These are phyloP conservation scores for Lordiphosa fenestrarum DNA, from an alignment of 2,888 invertebrate genomes.

Conservation along the genomic window DNA sequence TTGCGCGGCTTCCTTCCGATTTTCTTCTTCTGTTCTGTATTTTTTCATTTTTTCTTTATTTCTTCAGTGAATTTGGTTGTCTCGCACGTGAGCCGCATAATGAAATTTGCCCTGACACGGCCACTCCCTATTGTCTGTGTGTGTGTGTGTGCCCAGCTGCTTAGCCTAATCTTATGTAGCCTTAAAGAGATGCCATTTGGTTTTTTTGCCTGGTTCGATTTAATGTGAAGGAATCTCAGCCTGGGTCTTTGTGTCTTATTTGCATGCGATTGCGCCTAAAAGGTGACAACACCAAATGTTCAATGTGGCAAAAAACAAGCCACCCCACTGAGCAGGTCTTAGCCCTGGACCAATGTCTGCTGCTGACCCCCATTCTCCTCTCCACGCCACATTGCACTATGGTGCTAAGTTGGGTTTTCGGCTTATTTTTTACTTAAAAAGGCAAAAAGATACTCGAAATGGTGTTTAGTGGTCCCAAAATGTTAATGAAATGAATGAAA, in stretches of 20 bases:
- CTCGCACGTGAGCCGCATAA: conserved; percentile 78
- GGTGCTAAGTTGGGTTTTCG: too few species aligned
- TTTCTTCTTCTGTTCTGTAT: conserved; percentile 38
- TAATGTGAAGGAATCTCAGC: conserved; percentile 66
- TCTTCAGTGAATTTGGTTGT: conserved; percentile 78
- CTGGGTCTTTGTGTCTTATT: conserved; percentile 41
- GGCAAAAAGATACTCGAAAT: too few species aligned
- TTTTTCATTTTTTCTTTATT: conserved; percentile 63
- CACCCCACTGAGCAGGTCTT: conserved; percentile 23
- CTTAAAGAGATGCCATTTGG: conserved; percentile 57
- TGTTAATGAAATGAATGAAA: too few species aligned
- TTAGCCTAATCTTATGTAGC: conserved; percentile 69
- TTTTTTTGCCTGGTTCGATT: conserved; percentile 45
- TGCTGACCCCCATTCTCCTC: conserved; percentile 8
- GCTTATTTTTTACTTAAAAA: too few species aligned
- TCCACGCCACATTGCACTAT: conserved; percentile 8
- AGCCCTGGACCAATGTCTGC: conserved; percentile 34
- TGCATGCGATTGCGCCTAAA: conserved; percentile 56
- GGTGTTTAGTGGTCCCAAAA: too few species aligned
- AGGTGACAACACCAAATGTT: conserved; percentile 71
- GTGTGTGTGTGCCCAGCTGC: conserved; percentile 54
- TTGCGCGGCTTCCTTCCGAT: conserved; percentile 70
- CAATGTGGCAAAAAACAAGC: conserved; percentile 65
- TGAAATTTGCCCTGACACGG: conserved; percentile 55
- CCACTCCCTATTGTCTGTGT: conserved; percentile 62